Evolutionary conservation across 2,797 vertebrate species (phyloP).

Genomic region (Mormyrops boulengeri): DNA sequence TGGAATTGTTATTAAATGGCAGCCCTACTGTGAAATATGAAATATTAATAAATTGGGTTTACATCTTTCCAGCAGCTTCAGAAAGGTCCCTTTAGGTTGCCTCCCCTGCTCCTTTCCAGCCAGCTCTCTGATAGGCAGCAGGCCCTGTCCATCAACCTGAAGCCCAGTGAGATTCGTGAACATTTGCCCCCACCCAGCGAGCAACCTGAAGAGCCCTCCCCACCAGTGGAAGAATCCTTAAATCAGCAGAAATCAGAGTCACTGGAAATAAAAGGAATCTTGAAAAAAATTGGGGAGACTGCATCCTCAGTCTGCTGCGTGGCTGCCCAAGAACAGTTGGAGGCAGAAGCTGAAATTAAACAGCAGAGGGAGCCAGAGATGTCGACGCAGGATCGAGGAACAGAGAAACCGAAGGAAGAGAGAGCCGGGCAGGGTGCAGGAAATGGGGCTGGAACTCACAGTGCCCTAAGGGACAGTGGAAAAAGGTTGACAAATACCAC

Average conservation of each 20-base stretch:
- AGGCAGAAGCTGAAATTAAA: constrained; percentile 15
- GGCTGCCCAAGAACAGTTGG: neutral
- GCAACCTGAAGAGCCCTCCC: neutral
- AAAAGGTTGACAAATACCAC: constrained; percentile 31
- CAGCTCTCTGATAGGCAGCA: constrained; percentile 60
- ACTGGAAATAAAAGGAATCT: constrained; percentile 54
- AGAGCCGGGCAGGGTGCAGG: neutral
- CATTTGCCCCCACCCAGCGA: constrained; percentile 30
- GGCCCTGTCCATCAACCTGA: constrained; percentile 58
- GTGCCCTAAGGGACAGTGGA: neutral
- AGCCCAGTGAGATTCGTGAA: constrained; percentile 58
- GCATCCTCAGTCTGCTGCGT: neutral
- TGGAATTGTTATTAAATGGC: neutral
- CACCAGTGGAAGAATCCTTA: neutral
- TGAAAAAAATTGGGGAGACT: constrained; percentile 55
- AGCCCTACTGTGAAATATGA: neutral
- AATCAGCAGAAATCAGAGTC: constrained; percentile 42
- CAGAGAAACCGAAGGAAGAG: constrained; percentile 19
- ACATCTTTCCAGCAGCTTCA: constrained; percentile 50
- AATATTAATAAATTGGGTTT: neutral
- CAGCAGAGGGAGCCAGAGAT: constrained; percentile 18
- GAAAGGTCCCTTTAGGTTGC: constrained; percentile 58
- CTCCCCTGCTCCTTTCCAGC: constrained; percentile 51
- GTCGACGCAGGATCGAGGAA: constrained; percentile 38
- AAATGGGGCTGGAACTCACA: neutral